Evolutionary conservation across 2,797 vertebrate genomes (phyloP), one percentile per base, ranked within the genome.

Genomic region (Zalophus californianus): DNA sequence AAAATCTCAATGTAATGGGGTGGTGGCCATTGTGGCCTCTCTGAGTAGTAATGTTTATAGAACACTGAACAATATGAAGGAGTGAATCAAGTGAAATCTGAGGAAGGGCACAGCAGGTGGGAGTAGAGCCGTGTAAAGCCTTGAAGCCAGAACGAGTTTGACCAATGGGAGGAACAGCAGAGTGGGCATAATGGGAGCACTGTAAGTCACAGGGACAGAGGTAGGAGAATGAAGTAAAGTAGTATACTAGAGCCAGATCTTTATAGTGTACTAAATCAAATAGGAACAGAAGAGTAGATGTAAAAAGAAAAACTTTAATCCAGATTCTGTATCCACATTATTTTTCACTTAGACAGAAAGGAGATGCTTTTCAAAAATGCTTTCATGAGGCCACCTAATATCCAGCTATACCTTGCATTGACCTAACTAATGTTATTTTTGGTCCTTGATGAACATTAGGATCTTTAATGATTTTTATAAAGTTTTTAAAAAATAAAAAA

Each of bases 201-300:
- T 68, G 5, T 4, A 38, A 18, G 12, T 23, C 38, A 66, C 27
- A 54, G 58, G 11, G 7, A 29, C 16, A 44, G 14, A 1, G 7
- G 52, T 8, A 87, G 2, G 16, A 86, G 15, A 56, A 48, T 44
- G 11, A 38, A 75, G 48, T 1, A 68, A 23, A 38, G 3, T 0
- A 1, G 3, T 12, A 25, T 13, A 7, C 20, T n/a, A 2, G 15
- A 13, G 21, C 21, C n/a, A 48, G 16, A 38, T 21, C n/a, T 1
- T 27, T 15, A 29, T 0, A 23, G 14, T 7, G 1, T 7, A 38
- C 1, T 16, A 13, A 75, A 62, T 12, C 9, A 1, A 25, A 50
- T 25, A 29, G 5, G 7, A 38, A 80, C 1, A 72, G 38, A 6
- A 52, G 9, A 38, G 18, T 77, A 50, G 56, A 75, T 6, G 29